A percentile compares a stretch with the other conserved stretches of the same genome.
Evolutionary conservation across 2,113 vertebrate species (phyloP).

Genomic region (Tilapia sparmanii): DNA sequence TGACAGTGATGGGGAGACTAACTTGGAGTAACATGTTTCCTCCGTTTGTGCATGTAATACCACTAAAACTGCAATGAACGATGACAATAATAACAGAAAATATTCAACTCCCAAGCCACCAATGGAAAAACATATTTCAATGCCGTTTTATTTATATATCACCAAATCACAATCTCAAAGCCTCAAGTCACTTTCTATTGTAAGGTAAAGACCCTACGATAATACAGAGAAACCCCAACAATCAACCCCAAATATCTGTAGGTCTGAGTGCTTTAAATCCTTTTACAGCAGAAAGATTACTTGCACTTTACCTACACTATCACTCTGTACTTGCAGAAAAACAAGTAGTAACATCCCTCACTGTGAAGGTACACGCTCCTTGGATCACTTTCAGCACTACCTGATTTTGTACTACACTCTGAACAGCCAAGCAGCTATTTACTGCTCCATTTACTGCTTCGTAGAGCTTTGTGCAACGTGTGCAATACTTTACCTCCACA

Average conservation of each 20-base stretch:
- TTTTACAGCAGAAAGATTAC: neutral
- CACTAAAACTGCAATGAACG: neutral
- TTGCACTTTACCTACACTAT: neutral
- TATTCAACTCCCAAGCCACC: neutral
- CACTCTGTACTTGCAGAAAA: neutral
- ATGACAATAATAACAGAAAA: neutral
- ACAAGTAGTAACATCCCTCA: neutral
- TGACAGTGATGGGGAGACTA: neutral
- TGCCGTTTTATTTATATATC: neutral
- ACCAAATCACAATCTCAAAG: neutral
- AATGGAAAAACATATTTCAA: neutral
- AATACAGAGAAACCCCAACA: neutral
- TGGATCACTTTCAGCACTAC: neutral
- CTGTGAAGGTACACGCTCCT: neutral
- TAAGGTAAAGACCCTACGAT: neutral
- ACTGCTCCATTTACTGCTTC: conserved; percentile 14
- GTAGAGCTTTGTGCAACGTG: conserved; percentile 6
- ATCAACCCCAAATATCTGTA: neutral
- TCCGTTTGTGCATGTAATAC: neutral
- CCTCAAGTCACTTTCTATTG: neutral
- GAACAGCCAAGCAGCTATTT: neutral
- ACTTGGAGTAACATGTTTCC: neutral
- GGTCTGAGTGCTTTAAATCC: neutral
- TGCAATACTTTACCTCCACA: neutral
- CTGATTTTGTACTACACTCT: neutral